phyloP scores from a whole-genome alignment of 1,140 invertebrate species.

The Pygmarrhopalites habei region DNA sequence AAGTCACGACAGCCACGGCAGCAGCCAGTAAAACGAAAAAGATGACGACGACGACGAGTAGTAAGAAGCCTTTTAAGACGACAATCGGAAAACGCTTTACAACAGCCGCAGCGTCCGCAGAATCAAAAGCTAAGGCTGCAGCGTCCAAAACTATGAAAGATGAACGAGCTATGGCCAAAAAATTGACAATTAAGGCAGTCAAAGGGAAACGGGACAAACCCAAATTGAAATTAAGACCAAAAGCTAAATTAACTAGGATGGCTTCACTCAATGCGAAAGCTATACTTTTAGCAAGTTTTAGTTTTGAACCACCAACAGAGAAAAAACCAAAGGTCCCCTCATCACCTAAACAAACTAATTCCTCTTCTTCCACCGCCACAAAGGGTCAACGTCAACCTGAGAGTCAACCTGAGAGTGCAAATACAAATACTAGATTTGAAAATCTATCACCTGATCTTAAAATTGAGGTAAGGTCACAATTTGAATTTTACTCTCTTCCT shows the following conservation, averaged over 20 bases:
- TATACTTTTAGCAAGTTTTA: constrained; percentile 82
- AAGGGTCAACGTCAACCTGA: constrained; percentile 5
- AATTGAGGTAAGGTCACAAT: no score
- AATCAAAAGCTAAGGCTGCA: not conserved
- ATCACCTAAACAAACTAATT: constrained; percentile 18
- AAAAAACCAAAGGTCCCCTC: constrained; percentile 32
- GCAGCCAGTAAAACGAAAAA: not conserved
- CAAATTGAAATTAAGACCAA: constrained; percentile 25
- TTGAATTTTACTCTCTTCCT: no score
- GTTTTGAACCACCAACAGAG: constrained; percentile 57
- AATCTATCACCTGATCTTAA: constrained; percentile 4
- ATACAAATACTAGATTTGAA: not conserved
- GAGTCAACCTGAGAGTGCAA: constrained; percentile 1
- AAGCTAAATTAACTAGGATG: constrained; percentile 62
- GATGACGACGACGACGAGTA: not conserved
- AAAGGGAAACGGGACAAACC: constrained; percentile 22
- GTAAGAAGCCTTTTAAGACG: not conserved
- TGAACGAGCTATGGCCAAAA: constrained; percentile 4
- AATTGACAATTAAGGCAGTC: constrained; percentile 4
- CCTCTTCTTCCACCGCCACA: no score
- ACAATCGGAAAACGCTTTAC: not conserved
- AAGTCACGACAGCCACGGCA: not conserved
- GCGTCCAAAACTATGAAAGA: not conserved
- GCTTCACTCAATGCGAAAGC: constrained; percentile 86
- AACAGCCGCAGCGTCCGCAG: not conserved